These are phyloP conservation scores for Psophia crepitans DNA, from an alignment of 2,113 vertebrate genomes.

Conservation along the genomic window DNA sequence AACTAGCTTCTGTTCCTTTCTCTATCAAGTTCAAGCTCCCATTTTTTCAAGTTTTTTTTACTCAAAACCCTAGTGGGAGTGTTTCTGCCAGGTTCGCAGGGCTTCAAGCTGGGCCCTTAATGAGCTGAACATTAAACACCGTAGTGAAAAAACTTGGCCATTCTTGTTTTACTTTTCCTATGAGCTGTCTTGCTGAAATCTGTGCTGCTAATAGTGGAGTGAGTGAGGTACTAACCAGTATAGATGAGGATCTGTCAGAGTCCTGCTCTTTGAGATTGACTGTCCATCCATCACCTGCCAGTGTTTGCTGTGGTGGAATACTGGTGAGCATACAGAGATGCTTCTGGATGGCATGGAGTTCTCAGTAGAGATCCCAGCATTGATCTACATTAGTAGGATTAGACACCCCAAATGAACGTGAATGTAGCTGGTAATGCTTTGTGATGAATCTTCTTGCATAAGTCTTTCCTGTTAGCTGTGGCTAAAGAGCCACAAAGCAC, in stretches of 20 bases:
- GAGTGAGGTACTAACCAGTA: neutral
- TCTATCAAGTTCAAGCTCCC: neutral
- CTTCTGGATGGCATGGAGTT: neutral
- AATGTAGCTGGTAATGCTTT: neutral
- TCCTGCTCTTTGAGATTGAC: neutral
- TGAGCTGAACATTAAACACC: neutral
- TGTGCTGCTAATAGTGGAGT: neutral
- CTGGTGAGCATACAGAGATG: neutral
- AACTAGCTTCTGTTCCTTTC: neutral
- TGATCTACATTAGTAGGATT: neutral
- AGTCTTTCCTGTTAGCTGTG: neutral
- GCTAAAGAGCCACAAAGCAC: neutral
- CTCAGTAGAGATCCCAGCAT: neutral
- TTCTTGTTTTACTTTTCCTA: neutral
- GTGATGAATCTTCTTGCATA: neutral
- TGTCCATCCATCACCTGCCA: neutral
- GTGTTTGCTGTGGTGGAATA: neutral
- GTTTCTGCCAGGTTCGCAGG: neutral
- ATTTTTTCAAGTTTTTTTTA: neutral
- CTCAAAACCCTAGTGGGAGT: neutral
- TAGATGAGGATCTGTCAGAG: neutral
- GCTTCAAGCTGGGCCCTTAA: neutral
- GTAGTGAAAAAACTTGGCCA: neutral
- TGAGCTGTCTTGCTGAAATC: neutral
- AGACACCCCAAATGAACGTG: neutral